Percentiles rank a stretch among this genome's conserved stretches.
Evolutionary conservation across 1,140 invertebrate genomes (phyloP).

Genomic region (Latrodectus geometricus): DNA sequence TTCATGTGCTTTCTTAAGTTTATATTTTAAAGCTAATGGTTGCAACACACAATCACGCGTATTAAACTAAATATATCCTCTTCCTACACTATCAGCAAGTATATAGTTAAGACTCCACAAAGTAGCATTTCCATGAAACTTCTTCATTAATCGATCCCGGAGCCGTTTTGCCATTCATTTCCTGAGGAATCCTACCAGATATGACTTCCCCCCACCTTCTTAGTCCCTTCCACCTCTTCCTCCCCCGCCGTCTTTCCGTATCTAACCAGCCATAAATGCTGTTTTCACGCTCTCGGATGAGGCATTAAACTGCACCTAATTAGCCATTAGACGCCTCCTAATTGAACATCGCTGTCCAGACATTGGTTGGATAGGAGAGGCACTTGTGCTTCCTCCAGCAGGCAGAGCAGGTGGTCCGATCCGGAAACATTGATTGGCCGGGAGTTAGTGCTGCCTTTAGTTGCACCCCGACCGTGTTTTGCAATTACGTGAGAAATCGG

Average conservation of each 20-base stretch:
- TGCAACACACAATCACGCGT: too few relatives aligned
- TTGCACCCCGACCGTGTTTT: conserved; percentile 11
- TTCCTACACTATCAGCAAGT: too few relatives aligned
- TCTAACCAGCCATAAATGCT: conserved; percentile 30
- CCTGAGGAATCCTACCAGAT: conserved; percentile 18
- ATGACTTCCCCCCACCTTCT: neutral
- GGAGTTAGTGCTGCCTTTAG: too few relatives aligned
- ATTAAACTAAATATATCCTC: too few relatives aligned
- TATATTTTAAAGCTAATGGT: too few relatives aligned
- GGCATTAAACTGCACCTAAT: conserved; percentile 51
- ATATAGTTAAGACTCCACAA: too few relatives aligned
- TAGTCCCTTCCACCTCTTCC: neutral
- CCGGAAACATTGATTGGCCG: conserved; percentile 22
- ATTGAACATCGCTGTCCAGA: conserved; percentile 49
- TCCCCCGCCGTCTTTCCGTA: conserved; percentile 5
- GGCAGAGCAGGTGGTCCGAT: neutral
- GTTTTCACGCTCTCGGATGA: conserved; percentile 50
- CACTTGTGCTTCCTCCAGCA: neutral
- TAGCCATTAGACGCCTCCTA: conserved; percentile 50
- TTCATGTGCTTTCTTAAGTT: too few relatives aligned
- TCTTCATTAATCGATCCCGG: too few relatives aligned
- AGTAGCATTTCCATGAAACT: too few relatives aligned
- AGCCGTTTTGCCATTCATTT: neutral
- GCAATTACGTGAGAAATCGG: conserved; percentile 47
- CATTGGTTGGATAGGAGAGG: neutral